These are phyloP conservation scores for Clarias pachynema DNA, from an alignment of 2,797 vertebrate genomes.

Conservation along the genomic window DNA sequence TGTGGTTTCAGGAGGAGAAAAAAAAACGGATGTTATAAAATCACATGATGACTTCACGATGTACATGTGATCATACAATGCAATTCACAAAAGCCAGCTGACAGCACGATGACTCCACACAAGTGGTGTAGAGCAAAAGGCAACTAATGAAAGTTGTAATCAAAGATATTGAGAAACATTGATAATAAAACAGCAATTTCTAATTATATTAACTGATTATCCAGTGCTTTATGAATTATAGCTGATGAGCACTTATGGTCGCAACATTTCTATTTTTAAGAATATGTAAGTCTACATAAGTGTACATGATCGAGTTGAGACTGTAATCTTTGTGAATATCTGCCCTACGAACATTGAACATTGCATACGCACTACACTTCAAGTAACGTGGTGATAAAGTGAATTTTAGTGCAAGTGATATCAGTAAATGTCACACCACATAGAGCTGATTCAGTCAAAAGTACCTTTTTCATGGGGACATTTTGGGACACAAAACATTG, in stretches of 20 bases:
- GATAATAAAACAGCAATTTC: neutral
- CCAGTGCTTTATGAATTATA: slow-evolving; percentile 27
- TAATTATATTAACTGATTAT: slow-evolving; percentile 10
- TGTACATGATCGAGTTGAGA: slow-evolving; percentile 18
- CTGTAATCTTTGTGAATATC: slow-evolving; percentile 45
- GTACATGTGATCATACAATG: neutral
- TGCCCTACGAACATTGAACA: slow-evolving; percentile 39
- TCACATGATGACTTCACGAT: slow-evolving; percentile 9
- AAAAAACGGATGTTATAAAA: slow-evolving; percentile 8
- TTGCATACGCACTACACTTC: slow-evolving; percentile 64
- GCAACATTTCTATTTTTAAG: neutral
- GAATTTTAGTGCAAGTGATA: slow-evolving; percentile 77
- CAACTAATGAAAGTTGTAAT: slow-evolving; percentile 33
- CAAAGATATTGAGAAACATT: neutral
- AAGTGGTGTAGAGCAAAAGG: slow-evolving; percentile 45
- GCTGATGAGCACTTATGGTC: neutral
- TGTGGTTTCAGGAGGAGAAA: slow-evolving; percentile 25
- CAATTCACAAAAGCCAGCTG: slow-evolving; percentile 7
- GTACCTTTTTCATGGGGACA: slow-evolving; percentile 2
- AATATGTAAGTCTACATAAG: neutral
- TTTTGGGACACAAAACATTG: slow-evolving; percentile 8
- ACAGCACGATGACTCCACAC: slow-evolving; percentile 23
- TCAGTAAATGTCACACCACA: slow-evolving; percentile 48
- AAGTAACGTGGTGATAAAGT: slow-evolving; percentile 79
- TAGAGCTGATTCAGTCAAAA: slow-evolving; percentile 29